These are phyloP conservation scores for Manis javanica DNA, from an alignment of 2,797 vertebrate genomes.

Conservation along the genomic window DNA sequence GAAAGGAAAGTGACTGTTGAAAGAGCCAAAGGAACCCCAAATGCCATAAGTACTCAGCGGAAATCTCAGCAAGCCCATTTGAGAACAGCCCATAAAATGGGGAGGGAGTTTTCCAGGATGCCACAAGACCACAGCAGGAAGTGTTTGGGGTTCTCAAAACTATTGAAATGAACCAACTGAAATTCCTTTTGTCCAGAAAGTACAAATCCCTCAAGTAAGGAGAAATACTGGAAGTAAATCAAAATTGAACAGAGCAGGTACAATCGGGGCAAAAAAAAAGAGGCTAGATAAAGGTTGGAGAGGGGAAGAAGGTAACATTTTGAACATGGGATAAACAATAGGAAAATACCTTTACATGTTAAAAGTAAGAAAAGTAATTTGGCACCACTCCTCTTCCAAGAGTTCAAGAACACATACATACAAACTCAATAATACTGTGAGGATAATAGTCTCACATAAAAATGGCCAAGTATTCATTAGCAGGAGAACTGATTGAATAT, in stretches of 20 bases:
- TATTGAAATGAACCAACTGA: background rate
- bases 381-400: background rate
- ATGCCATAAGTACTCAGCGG: background rate
- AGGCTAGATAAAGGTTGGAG: background rate
- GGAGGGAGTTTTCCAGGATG: background rate
- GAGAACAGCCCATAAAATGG: background rate
- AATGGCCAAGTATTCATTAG: background rate
- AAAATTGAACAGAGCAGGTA: background rate
- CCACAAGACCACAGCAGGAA: background rate
- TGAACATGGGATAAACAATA: background rate
- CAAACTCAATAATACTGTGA: background rate
- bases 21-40: background rate
- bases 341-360: background rate
- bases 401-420: background rate
- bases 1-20: background rate
- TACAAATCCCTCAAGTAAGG: background rate
- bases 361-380: background rate
- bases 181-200: background rate
- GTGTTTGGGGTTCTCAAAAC: background rate
- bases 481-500: background rate
- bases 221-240: background rate
- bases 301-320: background rate
- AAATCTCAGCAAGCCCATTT: background rate
- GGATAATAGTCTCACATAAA: background rate
- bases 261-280: background rate